phyloP scores from a whole-genome alignment of 2,888 invertebrate genomes.

The Holacanthella duospinosa region DNA sequence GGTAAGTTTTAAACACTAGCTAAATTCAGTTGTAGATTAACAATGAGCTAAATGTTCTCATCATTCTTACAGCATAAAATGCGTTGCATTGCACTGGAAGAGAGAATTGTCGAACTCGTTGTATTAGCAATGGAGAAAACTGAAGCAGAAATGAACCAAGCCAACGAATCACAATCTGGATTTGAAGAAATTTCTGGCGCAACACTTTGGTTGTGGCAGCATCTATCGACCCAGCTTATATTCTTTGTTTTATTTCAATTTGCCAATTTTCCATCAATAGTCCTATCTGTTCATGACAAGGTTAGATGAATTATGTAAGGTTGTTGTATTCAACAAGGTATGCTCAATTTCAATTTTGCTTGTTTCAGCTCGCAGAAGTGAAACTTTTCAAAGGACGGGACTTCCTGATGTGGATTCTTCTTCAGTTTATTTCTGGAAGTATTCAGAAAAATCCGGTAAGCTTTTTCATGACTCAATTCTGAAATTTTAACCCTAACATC shows the following conservation, averaged over 20 bases:
- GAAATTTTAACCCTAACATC: slow-evolving; percentile 13
- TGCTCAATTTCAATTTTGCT: no score
- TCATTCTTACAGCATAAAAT: slow-evolving; percentile 59
- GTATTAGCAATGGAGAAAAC: slow-evolving; percentile 85
- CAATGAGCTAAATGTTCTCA: background rate
- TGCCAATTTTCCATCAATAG: slow-evolving; percentile 84
- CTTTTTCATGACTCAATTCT: slow-evolving; percentile 18
- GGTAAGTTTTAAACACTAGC: slow-evolving; percentile 42
- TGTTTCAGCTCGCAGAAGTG: slow-evolving; percentile 55
- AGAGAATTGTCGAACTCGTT: slow-evolving; percentile 81
- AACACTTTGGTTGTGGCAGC: slow-evolving; percentile 80
- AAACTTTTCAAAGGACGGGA: slow-evolving; percentile 83
- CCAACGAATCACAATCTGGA: slow-evolving; percentile 47
- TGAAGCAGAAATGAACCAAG: slow-evolving; percentile 47
- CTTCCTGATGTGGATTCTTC: slow-evolving; percentile 96
- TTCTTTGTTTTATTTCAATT: slow-evolving; percentile 91
- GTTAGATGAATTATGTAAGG: slow-evolving; percentile 40
- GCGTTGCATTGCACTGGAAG: slow-evolving; percentile 78
- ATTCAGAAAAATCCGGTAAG: slow-evolving; percentile 81
- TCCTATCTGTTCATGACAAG: slow-evolving; percentile 76
- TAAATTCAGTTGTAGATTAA: background rate
- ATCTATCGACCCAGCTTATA: slow-evolving; percentile 84
- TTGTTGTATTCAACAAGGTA: background rate
- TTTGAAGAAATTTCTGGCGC: slow-evolving; percentile 52
- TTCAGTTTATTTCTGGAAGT: slow-evolving; percentile 94